Evolutionary conservation across 2,113 vertebrate species (phyloP).

Genomic region (Marmota monax): DNA sequence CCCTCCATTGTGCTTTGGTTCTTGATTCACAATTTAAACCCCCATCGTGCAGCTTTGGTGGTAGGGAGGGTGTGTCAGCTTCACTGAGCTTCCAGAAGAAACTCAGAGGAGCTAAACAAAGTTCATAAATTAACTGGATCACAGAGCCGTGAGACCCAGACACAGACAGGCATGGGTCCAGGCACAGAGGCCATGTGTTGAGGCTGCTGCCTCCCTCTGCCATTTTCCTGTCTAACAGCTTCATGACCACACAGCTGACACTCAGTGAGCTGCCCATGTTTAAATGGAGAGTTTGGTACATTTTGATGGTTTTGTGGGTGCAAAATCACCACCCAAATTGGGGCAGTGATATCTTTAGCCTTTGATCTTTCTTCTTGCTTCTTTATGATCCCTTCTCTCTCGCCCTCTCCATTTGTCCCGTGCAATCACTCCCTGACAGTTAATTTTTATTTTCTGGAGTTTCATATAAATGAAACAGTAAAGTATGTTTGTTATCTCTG

Average conservation of each 20-base stretch:
- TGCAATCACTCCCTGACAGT: background rate
- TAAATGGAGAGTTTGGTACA: too few species aligned
- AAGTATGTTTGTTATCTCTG: accelerated
- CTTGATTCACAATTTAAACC: background rate
- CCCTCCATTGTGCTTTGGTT: background rate
- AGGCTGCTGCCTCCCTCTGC: accelerated
- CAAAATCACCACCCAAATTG: background rate
- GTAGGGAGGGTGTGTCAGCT: background rate
- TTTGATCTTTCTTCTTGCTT: background rate
- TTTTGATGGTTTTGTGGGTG: background rate
- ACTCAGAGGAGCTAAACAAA: background rate
- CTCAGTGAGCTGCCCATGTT: too few species aligned
- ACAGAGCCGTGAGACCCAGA: background rate
- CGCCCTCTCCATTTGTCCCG: too few species aligned
- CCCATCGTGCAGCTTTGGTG: background rate
- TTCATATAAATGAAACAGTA: background rate
- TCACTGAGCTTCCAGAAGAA: background rate
- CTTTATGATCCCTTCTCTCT: background rate
- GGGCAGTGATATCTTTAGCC: background rate
- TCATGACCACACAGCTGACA: background rate
- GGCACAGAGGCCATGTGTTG: too few species aligned
- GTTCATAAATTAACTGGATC: background rate
- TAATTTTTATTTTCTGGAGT: background rate
- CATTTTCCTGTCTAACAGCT: background rate
- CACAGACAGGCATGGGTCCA: background rate